These are phyloP conservation scores for Pelodiscus sinensis DNA, from an alignment of 2,113 vertebrate species.

Conservation along the genomic window DNA sequence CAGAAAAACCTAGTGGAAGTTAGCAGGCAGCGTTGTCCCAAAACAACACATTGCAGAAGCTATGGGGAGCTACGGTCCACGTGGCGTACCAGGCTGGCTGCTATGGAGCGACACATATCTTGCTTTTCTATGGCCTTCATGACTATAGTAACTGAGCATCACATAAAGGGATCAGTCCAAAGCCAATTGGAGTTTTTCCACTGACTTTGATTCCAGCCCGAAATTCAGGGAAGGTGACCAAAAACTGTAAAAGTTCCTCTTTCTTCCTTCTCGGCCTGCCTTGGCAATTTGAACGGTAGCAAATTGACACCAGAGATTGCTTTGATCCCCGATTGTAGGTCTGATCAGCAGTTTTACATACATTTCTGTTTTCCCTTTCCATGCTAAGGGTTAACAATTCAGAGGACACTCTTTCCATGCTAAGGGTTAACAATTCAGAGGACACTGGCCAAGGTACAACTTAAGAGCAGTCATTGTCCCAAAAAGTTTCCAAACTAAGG, in stretches of 20 bases:
- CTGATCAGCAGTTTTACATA: neutral
- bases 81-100: neutral
- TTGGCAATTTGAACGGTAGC: neutral
- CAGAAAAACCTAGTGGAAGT: too few relatives aligned
- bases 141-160: rapidly evolving
- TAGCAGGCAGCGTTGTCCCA: neutral
- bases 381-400: neutral
- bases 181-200: rapidly evolving
- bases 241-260: rapidly evolving
- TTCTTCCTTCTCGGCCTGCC: neutral
- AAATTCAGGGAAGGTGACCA: neutral
- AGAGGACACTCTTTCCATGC: neutral
- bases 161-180: neutral
- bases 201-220: neutral
- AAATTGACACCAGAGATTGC: neutral
- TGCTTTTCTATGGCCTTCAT: neutral
- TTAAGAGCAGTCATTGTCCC: neutral
- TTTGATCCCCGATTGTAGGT: neutral
- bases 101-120: neutral
- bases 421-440: neutral
- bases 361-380: neutral
- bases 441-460: neutral
- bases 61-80: neutral
- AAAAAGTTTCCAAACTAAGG: neutral
- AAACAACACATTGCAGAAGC: neutral